Evolutionary conservation across 2,113 vertebrate genomes (phyloP), one percentile per base, ranked within the genome.

Genomic region (Gnathonemus longibarbis): DNA sequence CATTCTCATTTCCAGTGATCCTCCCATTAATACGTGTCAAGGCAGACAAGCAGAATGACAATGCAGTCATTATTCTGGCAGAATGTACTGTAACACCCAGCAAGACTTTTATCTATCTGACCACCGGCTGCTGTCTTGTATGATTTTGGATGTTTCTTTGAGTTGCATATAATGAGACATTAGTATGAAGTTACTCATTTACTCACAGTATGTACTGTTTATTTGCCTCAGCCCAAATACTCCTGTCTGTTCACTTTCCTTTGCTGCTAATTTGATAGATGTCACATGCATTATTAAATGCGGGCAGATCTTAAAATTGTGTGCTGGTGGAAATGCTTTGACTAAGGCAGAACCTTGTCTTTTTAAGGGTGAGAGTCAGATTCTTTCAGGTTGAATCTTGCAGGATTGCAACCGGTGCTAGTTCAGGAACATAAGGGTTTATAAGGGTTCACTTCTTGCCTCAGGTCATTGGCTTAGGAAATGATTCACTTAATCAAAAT

Each of bases 321-420:
- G 3, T 66, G 56, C 62, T 56, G 27, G 5, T 13, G 58, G 48
- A 70, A 70, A 11, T 70, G 62, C 62, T 31, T 13, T 31, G 62
- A 70, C 62, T 70, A 31, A 70, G 62, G 62, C n/a, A 31, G n/a
- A 0, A 10, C 39, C 17, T 42, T 83, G 15, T 35, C 46, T 50
- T 49, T 80, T 50, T 35, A 24, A 89, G 19, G 31, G 19, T 19
- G 52, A 58, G 48, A 53, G 27, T 13, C 11, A 90, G 56, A 88
- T 74, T 90, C 27, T 90, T 87, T 91, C 91, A 89, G 85, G 27
- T 89, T 89, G 87, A 35, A 56, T 90, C 83, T 84, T 84, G 88
- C 48, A 88, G 24, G 52, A 21, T 66, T 92, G 87, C 88, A 89
- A 92, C 62, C 85, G 49, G 70, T 17, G 6, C 10, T 88, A 52